Evolutionary conservation across 2,797 vertebrate species (phyloP), one percentile per base, ranked within the genome.

Genomic region (Distichodus sexfasciatus): DNA sequence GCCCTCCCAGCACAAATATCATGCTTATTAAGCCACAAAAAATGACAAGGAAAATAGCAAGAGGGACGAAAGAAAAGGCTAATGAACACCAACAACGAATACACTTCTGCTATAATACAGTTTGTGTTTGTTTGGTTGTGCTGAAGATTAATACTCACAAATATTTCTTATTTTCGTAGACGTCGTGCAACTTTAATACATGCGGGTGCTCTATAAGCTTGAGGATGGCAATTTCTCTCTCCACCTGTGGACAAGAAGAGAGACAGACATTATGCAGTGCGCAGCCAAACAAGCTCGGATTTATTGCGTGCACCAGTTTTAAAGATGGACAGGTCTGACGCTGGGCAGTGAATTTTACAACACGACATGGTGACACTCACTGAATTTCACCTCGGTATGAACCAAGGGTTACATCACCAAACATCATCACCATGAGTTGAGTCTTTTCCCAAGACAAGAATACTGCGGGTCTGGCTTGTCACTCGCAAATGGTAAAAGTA

Each of bases 131-230:
- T n/a, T n/a, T n/a, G n/a, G n/a, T n/a, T 0, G 2, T 1, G 12
- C 19, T 11, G 2, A 4, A 48, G 7, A 2, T 3, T 14, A 29
- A 62, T 94, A 97, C 95, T 93, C 91, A 97, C 95, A 97, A 92
- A 92, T 97, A 97, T 88, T 97, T 97, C 91, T 97, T 97, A 88
- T 97, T 97, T 94, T 97, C 95, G 71, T 97, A 97, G 91, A 97
- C 95, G 19, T 97, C 95, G 17, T 97, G 94, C 81, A 97, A 92
- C 92, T 97, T 97, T 94, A 97, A 93, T 91, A 97, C 95, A 1
- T 97, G 95, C 11, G 95, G 95, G 84, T 97, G 95, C 90, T 97
- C 95, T 91, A 97, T 97, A 86, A 97, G 93, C 91, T 97, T 97
- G 87, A 97, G 90, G 82, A 97, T 97, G 77, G 95, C 95, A 86